Base-by-base conservation (phyloP, 2,113 vertebrate genomes). In the Archilochus colubris region DNA sequence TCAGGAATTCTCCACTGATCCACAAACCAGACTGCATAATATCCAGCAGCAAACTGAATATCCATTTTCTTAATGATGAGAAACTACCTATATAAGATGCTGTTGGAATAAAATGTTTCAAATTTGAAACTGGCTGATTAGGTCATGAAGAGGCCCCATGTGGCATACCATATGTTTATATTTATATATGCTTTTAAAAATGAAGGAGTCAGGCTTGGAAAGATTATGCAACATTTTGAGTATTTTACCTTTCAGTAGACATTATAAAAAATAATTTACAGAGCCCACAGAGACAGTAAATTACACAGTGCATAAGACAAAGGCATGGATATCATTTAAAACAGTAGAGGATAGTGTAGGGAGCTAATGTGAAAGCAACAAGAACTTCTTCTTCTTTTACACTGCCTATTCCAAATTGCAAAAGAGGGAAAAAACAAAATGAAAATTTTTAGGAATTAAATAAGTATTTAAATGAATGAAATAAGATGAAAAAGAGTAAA, bases 171-270 rank as follows among this genome's bases (percentile, higher is more conserved):
- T 62, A 83, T 67, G 9, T 27, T 81, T 94, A 86, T 84, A 81
- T 80, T 77, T 66, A 82, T 15, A 69, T 50, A 76, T 43, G 27
- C 40, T 91, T 72, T 72, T 44, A 18, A 75, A 92, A 91, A 89
- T 61, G 20, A 84, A 84, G 48, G 50, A 81, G 17, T 75, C 48
- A 38, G 43, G 30, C 74, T 68, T 91, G 48, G 57, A 78, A 59
- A 92, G 48, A 91, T 79, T 75, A 40, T 61, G 12, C 50, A n/a
- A 33, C 19, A 20, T 50, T 85, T 91, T 64, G 14, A 82, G 50
- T 68, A 91, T 81, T 85, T 87, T 91, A 67, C 70, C 62, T 89
- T 93, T 94, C 24, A 14, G 44, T 18, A 94, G 44, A 87, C 31
- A 64, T 75, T 82, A 79, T 25, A 82, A 69, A 87, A 85, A 89